phyloP scores from a whole-genome alignment of 1,140 invertebrate species.

The Drosophila leontia region DNA sequence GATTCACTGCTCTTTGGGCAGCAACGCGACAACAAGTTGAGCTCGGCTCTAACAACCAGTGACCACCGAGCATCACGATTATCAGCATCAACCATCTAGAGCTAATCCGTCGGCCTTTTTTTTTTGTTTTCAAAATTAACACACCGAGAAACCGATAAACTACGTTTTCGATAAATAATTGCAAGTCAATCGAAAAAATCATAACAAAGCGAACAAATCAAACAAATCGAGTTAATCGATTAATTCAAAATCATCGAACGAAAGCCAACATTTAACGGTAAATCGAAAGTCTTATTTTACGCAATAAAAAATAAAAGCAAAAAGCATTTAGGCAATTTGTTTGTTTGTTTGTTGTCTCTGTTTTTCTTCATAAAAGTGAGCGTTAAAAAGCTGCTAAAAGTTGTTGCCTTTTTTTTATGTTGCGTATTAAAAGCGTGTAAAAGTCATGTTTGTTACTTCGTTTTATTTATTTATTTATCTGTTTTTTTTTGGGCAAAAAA shows the following conservation, averaged over 20 bases:
- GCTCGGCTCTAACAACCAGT: constrained; percentile 35
- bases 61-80: constrained; percentile 11
- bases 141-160: neutral
- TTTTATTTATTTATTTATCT: constrained; percentile 19
- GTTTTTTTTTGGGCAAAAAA: constrained; percentile 14
- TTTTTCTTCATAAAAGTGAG: constrained; percentile 25
- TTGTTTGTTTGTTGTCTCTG: constrained; percentile 18
- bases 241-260: no score
- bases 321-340: constrained; percentile 14
- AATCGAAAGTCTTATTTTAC: constrained; percentile 28
- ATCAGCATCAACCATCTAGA: constrained; percentile 2
- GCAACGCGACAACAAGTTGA: constrained; percentile 79
- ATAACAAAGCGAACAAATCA: neutral
- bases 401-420: constrained; percentile 21
- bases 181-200: constrained; percentile 10
- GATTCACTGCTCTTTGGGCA: constrained; percentile 57
- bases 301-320: neutral
- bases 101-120: constrained; percentile 18
- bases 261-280: constrained; percentile 6
- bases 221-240: neutral
- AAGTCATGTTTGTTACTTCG: constrained; percentile 7
- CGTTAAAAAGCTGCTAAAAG: constrained; percentile 9
- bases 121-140: neutral
- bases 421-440: constrained; percentile 18
- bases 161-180: constrained; percentile 4